phyloP scores from a whole-genome alignment of 2,113 vertebrate genomes.

The Chitala chitala region DNA sequence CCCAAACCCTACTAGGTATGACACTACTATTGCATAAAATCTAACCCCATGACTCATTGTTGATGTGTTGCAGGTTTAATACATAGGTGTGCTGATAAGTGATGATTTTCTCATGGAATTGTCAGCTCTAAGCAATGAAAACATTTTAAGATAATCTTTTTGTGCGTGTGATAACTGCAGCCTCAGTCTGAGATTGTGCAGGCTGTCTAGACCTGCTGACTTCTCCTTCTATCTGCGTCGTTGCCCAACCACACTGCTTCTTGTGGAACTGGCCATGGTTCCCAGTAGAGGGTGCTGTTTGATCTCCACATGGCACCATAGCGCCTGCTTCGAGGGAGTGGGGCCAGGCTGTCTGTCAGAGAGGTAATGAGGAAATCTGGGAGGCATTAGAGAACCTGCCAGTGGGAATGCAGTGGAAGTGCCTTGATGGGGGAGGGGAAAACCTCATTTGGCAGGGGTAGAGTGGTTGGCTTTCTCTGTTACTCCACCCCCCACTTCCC shows the following conservation, averaged over 20 bases:
- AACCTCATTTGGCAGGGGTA: neutral
- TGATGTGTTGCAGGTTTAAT: neutral
- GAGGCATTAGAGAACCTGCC: conserved; percentile 25
- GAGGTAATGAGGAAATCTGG: conserved; percentile 26
- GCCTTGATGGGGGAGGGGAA: neutral
- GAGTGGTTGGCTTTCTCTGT: neutral
- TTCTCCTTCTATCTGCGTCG: neutral
- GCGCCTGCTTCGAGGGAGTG: neutral
- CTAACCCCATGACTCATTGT: neutral
- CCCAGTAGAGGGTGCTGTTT: conserved; percentile 15
- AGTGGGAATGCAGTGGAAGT: conserved; percentile 14
- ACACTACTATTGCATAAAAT: neutral
- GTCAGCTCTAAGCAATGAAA: too few relatives aligned
- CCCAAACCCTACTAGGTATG: too few relatives aligned
- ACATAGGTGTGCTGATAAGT: neutral
- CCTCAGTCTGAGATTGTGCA: too few relatives aligned
- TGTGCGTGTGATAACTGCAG: too few relatives aligned
- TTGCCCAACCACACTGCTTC: neutral
- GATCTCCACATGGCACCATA: neutral
- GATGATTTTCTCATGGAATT: too few relatives aligned
- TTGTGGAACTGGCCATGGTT: too few relatives aligned
- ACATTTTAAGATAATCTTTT: too few relatives aligned
- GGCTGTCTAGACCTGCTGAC: too few relatives aligned
- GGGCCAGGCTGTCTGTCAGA: neutral
- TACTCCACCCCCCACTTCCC: neutral